A percentile compares a stretch with the other conserved stretches of the same genome.
These are phyloP conservation scores for Strix occidentalis DNA, from an alignment of 2,797 vertebrate genomes.

Conservation along the genomic window DNA sequence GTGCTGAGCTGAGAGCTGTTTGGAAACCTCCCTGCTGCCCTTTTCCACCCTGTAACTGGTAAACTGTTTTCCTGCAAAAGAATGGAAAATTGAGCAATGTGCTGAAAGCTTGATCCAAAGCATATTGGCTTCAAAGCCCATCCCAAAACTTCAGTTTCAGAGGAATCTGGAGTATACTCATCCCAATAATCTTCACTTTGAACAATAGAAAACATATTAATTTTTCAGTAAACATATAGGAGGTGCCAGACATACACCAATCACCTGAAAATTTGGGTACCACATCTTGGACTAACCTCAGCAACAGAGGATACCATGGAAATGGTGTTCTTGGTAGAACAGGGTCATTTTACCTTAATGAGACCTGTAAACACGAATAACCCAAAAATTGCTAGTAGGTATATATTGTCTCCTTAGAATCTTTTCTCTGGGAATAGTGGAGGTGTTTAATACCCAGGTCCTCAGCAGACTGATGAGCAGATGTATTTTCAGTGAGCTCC, in stretches of 20 bases:
- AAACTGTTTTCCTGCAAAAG: slow-evolving; percentile 48
- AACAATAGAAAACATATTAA: not conserved
- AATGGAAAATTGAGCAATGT: slow-evolving; percentile 68
- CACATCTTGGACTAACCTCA: not conserved
- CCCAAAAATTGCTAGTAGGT: not conserved
- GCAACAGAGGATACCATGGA: not conserved
- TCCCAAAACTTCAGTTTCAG: slow-evolving; percentile 5
- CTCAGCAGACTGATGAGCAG: not conserved
- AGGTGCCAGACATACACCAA: not conserved
- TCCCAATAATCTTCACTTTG: not conserved
- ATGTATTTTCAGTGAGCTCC: not conserved
- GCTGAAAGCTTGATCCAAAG: slow-evolving; percentile 53
- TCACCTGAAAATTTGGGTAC: not conserved
- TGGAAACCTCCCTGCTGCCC: slow-evolving; percentile 20
- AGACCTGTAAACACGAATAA: not conserved
- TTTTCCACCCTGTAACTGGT: slow-evolving; percentile 37
- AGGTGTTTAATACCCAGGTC: not conserved
- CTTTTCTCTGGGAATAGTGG: not conserved
- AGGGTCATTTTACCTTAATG: not conserved
- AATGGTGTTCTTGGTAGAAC: not conserved
- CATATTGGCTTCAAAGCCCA: slow-evolving; percentile 32
- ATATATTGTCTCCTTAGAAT: not conserved
- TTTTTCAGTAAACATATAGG: not conserved
- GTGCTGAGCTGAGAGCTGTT: not conserved
- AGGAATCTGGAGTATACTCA: not conserved